Base-by-base conservation (phyloP, 2,888 invertebrate species). In the Idaea straminata region DNA sequence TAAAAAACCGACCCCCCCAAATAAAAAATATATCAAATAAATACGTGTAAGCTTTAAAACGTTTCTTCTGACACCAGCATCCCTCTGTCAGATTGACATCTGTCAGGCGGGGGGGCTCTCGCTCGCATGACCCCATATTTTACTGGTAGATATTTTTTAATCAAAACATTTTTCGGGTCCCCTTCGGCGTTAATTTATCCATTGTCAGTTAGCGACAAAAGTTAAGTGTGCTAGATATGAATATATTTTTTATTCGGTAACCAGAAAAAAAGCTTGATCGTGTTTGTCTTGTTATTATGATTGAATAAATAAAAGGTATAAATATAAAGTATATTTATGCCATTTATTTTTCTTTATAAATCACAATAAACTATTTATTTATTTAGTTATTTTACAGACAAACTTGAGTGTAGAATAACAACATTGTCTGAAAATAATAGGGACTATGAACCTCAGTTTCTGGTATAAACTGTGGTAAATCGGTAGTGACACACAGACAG, bases 81-180 rank as follows among this genome's bases (percentile, higher is more conserved):
- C 84, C 83, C 84, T 78, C 76, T 77, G 77, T 77, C 81, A 84
- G 90, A 90, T 89, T 91, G 91, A 91, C 91, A 90, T 86, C 89
- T 91, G 91, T 90, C 91, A 89, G 81, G 72, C 70, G 68, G 36
- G 75, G 80, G 78, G 77, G 77, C 70, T 74, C 66, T 67, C 62
- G 64, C 69, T 71, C 66, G 65, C 68, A 69, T 67, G 84, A 86
- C 87, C 86, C 85, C 82, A 82, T 77, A 79, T 82, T 79, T 83
- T 80, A 76, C 84, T 83, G 83, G 87, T 80, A 76, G 83, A 86
- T 87, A 87, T 89, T 90, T 91, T 91, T 91, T 92, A 91, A 92
- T 92, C 91, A 91, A 91, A 92, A 92, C 87, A 91, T 89, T 90
- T 88, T 83, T 76, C 85, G 88, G 84, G 78, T 72, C 67, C 73